A percentile compares a stretch with the other conserved stretches of the same genome.
These are phyloP conservation scores for Mobula hypostoma DNA, from an alignment of 2,113 vertebrate genomes.

Conservation along the genomic window DNA sequence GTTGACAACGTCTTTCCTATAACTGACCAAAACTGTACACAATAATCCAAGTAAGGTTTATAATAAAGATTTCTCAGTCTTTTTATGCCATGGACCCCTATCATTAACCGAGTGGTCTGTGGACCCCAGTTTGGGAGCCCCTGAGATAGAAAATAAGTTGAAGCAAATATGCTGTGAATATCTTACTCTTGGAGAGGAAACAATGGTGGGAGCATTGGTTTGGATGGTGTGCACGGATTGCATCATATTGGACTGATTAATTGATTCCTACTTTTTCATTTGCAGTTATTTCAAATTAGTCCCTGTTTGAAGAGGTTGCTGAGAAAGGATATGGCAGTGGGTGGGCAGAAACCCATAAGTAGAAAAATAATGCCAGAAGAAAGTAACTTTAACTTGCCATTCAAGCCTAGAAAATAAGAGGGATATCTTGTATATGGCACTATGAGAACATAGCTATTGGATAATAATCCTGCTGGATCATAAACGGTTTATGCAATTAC, in stretches of 20 bases:
- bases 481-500: neutral
- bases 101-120: too few species aligned
- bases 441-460: neutral
- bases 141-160: too few species aligned
- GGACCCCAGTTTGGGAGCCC: too few species aligned
- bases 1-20: too few species aligned
- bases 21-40: too few species aligned
- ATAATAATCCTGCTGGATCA: neutral
- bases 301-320: neutral
- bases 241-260: neutral
- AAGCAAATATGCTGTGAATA: neutral
- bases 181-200: neutral
- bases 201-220: neutral
- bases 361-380: neutral
- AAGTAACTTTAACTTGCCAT: neutral
- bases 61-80: too few species aligned
- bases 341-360: neutral
- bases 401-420: neutral
- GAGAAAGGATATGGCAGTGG: neutral
- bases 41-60: too few species aligned
- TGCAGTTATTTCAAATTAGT: neutral
- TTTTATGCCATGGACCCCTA: too few species aligned
- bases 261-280: neutral
- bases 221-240: neutral
- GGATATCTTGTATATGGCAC: neutral